Evolutionary conservation across 2,888 invertebrate genomes (phyloP).

Genomic region (Pristionchus maxplancki): DNA sequence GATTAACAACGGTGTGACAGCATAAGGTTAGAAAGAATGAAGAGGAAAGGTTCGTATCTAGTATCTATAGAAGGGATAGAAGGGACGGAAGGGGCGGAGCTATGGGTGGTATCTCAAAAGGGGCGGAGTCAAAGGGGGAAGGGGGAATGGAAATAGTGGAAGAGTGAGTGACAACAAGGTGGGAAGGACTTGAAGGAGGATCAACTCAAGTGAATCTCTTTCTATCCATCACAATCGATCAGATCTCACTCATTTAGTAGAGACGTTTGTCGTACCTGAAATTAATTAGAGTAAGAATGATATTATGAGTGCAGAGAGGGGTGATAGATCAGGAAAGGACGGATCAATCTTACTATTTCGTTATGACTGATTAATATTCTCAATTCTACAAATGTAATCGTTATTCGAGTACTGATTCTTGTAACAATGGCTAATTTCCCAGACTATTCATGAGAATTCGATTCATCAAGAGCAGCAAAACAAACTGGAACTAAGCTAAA

Average conservation of each 20-base stretch:
- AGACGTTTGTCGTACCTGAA: constrained; percentile 53
- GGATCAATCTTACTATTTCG: background rate
- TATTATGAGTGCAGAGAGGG: background rate
- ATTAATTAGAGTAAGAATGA: background rate
- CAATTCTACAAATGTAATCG: too few relatives aligned
- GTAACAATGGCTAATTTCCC: background rate
- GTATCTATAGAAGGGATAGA: constrained; percentile 15
- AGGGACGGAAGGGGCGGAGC: constrained; percentile 1
- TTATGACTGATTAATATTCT: too few relatives aligned
- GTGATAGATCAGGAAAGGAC: background rate
- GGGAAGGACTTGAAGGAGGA: constrained; percentile 1
- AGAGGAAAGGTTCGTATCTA: constrained; percentile 21
- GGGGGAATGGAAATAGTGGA: background rate
- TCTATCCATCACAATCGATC: background rate
- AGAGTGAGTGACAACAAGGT: constrained; percentile 33
- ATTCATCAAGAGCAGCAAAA: background rate
- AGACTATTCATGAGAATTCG: background rate
- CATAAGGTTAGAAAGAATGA: background rate
- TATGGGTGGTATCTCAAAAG: constrained; percentile 1
- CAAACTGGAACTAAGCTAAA: background rate
- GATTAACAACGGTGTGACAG: constrained; percentile 34
- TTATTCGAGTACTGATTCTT: background rate
- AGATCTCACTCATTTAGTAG: constrained; percentile 35
- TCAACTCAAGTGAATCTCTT: too few relatives aligned
- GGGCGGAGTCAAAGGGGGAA: constrained; percentile 19